Percentiles rank a stretch among this genome's conserved stretches.
These are phyloP conservation scores for Noturus placidus DNA, from an alignment of 2,113 vertebrate species.

Conservation along the genomic window DNA sequence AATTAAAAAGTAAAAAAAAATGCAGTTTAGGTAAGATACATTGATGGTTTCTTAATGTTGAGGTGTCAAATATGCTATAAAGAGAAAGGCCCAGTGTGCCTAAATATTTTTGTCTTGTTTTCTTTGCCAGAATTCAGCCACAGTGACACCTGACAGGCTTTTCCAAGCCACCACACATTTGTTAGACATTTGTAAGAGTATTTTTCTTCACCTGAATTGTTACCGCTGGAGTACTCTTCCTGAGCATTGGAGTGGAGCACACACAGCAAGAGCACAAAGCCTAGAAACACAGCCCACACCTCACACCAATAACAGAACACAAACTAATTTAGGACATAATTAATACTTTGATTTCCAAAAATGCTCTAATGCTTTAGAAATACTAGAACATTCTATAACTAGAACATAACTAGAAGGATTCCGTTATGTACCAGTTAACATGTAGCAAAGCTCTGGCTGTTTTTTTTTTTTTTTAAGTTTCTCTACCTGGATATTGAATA, in stretches of 20 bases:
- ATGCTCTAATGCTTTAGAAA: not conserved
- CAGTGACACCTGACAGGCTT: not conserved
- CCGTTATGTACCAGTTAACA: not conserved
- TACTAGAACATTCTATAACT: too few relatives aligned
- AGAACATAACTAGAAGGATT: too few relatives aligned
- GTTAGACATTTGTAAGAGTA: not conserved
- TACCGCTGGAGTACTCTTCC: slow-evolving; percentile 63
- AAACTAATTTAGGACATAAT: not conserved
- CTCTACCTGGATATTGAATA: slow-evolving; percentile 45
- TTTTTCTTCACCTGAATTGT: slow-evolving; percentile 65
- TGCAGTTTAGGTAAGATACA: not conserved
- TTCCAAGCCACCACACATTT: not conserved
- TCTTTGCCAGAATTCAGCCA: not conserved
- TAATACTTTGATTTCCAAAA: not conserved
- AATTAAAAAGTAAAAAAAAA: not conserved
- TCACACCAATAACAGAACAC: slow-evolving; percentile 44
- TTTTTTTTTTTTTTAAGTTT: not conserved
- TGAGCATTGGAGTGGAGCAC: slow-evolving; percentile 58
- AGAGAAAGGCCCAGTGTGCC: not conserved
- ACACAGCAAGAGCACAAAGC: slow-evolving; percentile 59
- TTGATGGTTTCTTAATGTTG: not conserved
- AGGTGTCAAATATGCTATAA: not conserved
- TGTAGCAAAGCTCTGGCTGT: not conserved
- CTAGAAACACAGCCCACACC: slow-evolving; percentile 55
- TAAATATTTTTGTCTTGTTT: not conserved